phyloP scores from a whole-genome alignment of 2,113 vertebrate genomes.

The Hippolais icterina region DNA sequence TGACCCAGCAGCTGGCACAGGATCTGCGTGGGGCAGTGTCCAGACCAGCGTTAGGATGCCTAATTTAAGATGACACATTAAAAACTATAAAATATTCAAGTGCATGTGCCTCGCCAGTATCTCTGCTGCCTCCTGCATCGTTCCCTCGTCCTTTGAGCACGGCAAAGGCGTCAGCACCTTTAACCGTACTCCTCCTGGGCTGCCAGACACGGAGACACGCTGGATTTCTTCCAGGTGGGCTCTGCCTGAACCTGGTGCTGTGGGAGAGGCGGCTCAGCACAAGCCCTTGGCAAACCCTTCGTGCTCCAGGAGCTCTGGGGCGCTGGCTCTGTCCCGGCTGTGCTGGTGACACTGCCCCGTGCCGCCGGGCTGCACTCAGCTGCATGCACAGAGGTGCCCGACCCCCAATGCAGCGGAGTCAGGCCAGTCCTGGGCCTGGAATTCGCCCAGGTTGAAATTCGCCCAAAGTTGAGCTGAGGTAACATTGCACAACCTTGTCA shows the following conservation, averaged over 20 bases:
- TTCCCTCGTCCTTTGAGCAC: rapidly evolving
- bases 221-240: not conserved
- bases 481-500: rapidly evolving
- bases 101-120: rapidly evolving
- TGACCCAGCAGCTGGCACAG: rapidly evolving
- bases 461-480: not conserved
- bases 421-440: not conserved
- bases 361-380: rapidly evolving
- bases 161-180: not conserved
- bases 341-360: rapidly evolving
- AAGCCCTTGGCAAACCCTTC: not conserved
- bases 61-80: not conserved
- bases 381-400: not conserved
- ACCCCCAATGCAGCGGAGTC: rapidly evolving
- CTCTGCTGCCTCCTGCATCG: not conserved
- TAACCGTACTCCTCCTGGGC: rapidly evolving
- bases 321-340: rapidly evolving
- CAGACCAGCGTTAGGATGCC: not conserved
- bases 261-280: not conserved
- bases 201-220: rapidly evolving
- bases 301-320: rapidly evolving
- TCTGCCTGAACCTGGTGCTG: not conserved
- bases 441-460: not conserved
- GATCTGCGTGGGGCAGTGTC: not conserved
- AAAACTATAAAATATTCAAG: not conserved